Conservation (phyloP, 2,888 invertebrate species). For the Embidobia sp. region DNA sequence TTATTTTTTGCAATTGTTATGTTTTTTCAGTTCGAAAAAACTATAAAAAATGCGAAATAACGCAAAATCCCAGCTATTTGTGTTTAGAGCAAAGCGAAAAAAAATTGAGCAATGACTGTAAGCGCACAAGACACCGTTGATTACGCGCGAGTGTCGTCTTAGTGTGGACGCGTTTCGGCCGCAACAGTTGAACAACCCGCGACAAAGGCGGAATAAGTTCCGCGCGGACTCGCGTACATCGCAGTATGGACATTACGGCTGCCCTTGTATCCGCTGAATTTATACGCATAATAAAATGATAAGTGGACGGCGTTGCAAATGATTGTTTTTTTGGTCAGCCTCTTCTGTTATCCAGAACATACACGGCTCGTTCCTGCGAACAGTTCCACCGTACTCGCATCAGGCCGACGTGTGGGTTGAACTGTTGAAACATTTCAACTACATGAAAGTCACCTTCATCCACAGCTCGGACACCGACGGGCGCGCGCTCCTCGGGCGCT, state of each 20-base stretch:
- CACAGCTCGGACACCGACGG: conserved; percentile 98
- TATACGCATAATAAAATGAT: conserved; percentile 64
- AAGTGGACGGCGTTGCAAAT: conserved; percentile 53
- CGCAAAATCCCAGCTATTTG: too few relatives aligned
- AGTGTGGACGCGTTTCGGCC: conserved; percentile 16
- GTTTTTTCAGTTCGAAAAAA: too few relatives aligned
- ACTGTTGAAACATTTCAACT: conserved; percentile 94
- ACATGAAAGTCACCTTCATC: conserved; percentile 96
- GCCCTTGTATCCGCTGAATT: conserved; percentile 59
- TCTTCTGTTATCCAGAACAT: conserved; percentile 87
- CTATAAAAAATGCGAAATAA: too few relatives aligned
- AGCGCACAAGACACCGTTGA: too few relatives aligned
- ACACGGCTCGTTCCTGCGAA: conserved; percentile 97
- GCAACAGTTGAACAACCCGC: conserved; percentile 52
- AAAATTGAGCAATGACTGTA: too few relatives aligned
- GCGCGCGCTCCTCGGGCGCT: conserved; percentile 93
- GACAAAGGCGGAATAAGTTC: conserved; percentile 51
- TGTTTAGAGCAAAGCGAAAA: too few relatives aligned
- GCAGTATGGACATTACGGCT: conserved; percentile 49
- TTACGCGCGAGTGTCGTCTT: too few relatives aligned
- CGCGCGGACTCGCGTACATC: conserved; percentile 31
- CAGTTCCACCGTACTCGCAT: conserved; percentile 99
- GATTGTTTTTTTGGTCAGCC: conserved; percentile 54
- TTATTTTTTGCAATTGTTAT: too few relatives aligned
- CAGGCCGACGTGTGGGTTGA: conserved; percentile 99